phyloP scores from a whole-genome alignment of 2,113 vertebrate genomes.

The Melanostigma gelatinosum region DNA sequence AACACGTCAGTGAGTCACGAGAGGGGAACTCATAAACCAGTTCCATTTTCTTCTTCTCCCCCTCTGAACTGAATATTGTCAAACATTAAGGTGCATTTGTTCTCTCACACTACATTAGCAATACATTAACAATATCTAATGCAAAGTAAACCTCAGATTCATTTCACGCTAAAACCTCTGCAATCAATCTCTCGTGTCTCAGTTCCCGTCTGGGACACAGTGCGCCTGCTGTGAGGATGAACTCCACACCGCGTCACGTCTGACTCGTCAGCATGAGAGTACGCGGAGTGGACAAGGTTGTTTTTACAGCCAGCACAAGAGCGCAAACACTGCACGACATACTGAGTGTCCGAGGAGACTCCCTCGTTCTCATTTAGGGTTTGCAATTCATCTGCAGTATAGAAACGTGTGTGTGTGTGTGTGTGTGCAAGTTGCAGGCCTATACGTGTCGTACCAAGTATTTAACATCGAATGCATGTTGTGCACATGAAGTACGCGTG shows the following conservation, averaged over 20 bases:
- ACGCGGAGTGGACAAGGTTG: slow-evolving; percentile 33
- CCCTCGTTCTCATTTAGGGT: slow-evolving; percentile 43
- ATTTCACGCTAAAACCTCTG: slow-evolving; percentile 65
- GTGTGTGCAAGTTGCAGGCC: slow-evolving; percentile 24
- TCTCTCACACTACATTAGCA: slow-evolving; percentile 49
- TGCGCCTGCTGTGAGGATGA: slow-evolving; percentile 26
- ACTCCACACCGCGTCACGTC: slow-evolving; percentile 19
- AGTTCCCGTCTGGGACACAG: slow-evolving; percentile 31
- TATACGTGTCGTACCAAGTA: slow-evolving; percentile 49
- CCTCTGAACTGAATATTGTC: slow-evolving; percentile 42
- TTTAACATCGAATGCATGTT: slow-evolving; percentile 42
- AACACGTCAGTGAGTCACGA: slow-evolving; percentile 33
- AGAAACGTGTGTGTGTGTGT: slow-evolving; percentile 5
- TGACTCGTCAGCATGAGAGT: slow-evolving; percentile 26
- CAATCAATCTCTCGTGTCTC: slow-evolving; percentile 31
- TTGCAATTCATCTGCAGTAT: slow-evolving; percentile 50
- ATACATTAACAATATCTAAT: slow-evolving; percentile 67
- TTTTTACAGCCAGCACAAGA: slow-evolving; percentile 44
- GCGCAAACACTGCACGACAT: slow-evolving; percentile 51
- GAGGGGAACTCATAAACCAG: slow-evolving; percentile 29
- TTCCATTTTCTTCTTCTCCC: neutral
- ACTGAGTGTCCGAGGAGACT: slow-evolving; percentile 57
- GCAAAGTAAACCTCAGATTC: slow-evolving; percentile 60
- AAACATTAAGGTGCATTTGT: slow-evolving; percentile 79
- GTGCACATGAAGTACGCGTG: slow-evolving; percentile 22